Conservation (phyloP, 2,888 invertebrate genomes). For the Himalopsyche tibetana region DNA sequence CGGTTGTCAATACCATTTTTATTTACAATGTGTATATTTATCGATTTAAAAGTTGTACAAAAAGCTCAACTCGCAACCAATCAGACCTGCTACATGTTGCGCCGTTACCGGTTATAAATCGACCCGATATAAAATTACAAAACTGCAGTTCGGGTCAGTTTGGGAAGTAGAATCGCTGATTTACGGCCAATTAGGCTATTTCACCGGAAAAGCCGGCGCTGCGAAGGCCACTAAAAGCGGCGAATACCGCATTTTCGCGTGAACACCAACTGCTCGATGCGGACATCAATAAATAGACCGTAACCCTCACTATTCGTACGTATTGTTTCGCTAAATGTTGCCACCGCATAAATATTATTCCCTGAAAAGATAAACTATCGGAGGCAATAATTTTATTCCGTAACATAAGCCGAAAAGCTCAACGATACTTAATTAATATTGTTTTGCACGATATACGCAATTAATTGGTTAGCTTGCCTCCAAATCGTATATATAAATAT, state of each 20-base stretch:
- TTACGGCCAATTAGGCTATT: background rate
- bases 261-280: constrained; percentile 27
- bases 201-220: constrained; percentile 37
- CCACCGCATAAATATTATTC: too few relatives aligned
- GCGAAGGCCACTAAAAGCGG: constrained; percentile 26
- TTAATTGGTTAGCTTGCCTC: too few relatives aligned
- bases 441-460: too few relatives aligned
- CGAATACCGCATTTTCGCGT: constrained; percentile 43
- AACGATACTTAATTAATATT: too few relatives aligned
- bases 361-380: too few relatives aligned
- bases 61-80: too few relatives aligned
- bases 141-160: constrained; percentile 27
- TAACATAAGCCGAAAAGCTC: too few relatives aligned
- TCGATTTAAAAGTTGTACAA: too few relatives aligned
- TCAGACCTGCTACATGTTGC: background rate
- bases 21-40: too few relatives aligned
- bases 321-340: background rate
- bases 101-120: background rate
- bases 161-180: constrained; percentile 18
- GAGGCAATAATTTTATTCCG: too few relatives aligned
- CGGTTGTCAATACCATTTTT: too few relatives aligned
- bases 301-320: constrained; percentile 5
- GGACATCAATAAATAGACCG: constrained; percentile 45
- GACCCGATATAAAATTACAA: background rate
- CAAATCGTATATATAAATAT: too few relatives aligned